Base-by-base conservation (phyloP, 2,797 vertebrate species). In the Arctocebus calabarensis region DNA sequence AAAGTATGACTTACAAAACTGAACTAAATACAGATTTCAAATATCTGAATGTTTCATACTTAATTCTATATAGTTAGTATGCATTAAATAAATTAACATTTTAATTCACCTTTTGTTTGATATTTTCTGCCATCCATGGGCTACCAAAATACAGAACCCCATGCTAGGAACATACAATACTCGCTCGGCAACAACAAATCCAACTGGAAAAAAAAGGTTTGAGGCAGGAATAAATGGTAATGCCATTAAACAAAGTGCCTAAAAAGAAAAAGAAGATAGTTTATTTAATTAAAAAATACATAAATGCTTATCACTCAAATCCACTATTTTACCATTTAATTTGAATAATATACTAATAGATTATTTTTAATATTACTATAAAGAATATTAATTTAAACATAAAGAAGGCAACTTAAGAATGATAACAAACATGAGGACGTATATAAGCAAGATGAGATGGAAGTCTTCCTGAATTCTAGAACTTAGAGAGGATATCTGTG, bases 121-220 rank as follows among this genome's bases (percentile, higher is more conserved):
- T 94, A 99, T 96, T 48, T 99, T 99, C 98, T 98, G 99, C 99
- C 99, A 99, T 87, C 99, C 99, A 89, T 99, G 99, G 29, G 99
- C 99, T 84, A 99, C 99, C 75, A 99, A 98, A 96, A 99, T 99
- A 97, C 99, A 99, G 98, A 99, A 99, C 64, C 99, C 99, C 99
- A 99, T 99, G 95, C 99, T 99, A 93, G 99, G 99, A 71, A 99
- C 99, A 91, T 99, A 99, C 0, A 99, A 98, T 7, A 99, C 99
- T 95, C 99, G 97, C 98, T 99, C 99, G 29, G 99, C 99, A 96
- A 99, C 99, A 43, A 99, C 99, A 3, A 99, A 99, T 40, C 99
- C 99, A 98, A 99, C 99, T 0, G 99, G 99, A 94, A 99, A 99
- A 98, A 99, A 99, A 90, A 99, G 99, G 97, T 99, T 99, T 94